phyloP scores from a whole-genome alignment of 2,888 invertebrate genomes.

The Troides aeacus region DNA sequence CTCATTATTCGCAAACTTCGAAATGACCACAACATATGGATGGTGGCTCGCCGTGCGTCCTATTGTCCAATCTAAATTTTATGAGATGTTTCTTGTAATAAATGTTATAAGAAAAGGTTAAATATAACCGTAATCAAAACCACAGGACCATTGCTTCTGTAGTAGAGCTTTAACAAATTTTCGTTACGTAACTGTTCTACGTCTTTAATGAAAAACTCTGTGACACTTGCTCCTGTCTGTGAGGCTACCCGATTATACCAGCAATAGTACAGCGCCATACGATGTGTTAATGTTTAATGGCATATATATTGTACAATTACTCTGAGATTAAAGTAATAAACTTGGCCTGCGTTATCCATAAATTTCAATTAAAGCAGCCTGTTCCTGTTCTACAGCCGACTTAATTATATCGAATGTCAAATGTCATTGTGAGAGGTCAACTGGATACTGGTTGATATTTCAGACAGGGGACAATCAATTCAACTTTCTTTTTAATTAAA shows the following conservation, averaged over 20 bases:
- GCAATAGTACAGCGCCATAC: neutral
- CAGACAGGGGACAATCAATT: neutral
- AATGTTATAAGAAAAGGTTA: no score
- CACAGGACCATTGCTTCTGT: no score
- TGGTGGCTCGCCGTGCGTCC: no score
- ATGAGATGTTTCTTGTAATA: no score
- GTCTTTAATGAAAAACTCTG: neutral
- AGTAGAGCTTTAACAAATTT: no score
- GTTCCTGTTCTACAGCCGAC: constrained; percentile 10
- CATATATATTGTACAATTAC: constrained; percentile 5
- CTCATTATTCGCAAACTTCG: no score
- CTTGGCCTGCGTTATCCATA: constrained; percentile 8
- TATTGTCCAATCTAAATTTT: no score
- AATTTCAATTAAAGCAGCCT: constrained; percentile 22
- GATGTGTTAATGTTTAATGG: constrained; percentile 6
- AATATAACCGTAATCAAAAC: no score
- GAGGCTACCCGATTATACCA: neutral
- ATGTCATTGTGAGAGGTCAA: constrained; percentile 9
- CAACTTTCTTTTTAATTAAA: constrained; percentile 12
- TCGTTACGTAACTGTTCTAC: no score
- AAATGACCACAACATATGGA: no score
- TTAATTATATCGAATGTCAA: constrained; percentile 27
- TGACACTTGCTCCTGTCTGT: neutral
- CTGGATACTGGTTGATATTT: neutral
- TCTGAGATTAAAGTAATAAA: constrained; percentile 11